Percentiles rank a stretch among this genome's conserved stretches.
Evolutionary conservation across 2,113 vertebrate species (phyloP).

Genomic region (Collichthys lucidus): DNA sequence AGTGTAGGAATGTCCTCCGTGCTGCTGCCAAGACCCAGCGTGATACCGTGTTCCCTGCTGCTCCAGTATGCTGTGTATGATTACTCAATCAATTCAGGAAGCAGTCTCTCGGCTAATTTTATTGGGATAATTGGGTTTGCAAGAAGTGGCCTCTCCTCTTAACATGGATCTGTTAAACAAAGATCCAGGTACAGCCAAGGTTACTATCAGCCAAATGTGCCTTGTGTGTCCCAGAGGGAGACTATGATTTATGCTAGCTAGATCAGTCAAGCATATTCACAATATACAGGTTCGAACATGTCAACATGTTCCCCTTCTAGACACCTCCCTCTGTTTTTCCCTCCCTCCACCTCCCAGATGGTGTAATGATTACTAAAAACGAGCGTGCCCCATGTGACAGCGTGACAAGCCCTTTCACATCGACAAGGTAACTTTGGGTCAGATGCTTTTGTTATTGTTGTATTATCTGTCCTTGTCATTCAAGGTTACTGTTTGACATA

Average conservation of each 20-base stretch:
- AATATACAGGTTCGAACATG: constrained; percentile 63
- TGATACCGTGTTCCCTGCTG: not conserved
- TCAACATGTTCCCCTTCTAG: constrained; percentile 3
- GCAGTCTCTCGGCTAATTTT: not conserved
- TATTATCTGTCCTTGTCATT: constrained; percentile 20
- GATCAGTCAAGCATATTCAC: constrained; percentile 40
- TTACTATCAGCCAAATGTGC: not conserved
- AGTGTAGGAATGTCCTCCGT: not conserved
- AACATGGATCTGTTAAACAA: not conserved
- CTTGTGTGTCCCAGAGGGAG: constrained; percentile 9
- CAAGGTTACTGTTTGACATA: constrained; percentile 55
- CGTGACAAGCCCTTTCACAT: constrained; percentile 34
- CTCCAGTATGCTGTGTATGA: not conserved
- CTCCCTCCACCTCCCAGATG: constrained; percentile 11
- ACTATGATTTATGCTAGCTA: constrained; percentile 6
- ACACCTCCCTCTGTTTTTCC: constrained; percentile 4
- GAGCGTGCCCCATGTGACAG: constrained; percentile 38
- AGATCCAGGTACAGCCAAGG: not conserved
- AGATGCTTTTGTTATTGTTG: constrained; percentile 36
- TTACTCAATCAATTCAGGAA: not conserved
- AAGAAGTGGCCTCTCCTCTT: not conserved
- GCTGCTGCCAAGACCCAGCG: not conserved
- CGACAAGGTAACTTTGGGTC: constrained; percentile 51
- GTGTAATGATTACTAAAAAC: constrained; percentile 67
- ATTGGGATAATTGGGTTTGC: not conserved